Base-by-base conservation (phyloP, 2,797 vertebrate genomes). In the Myioborus miniatus region DNA sequence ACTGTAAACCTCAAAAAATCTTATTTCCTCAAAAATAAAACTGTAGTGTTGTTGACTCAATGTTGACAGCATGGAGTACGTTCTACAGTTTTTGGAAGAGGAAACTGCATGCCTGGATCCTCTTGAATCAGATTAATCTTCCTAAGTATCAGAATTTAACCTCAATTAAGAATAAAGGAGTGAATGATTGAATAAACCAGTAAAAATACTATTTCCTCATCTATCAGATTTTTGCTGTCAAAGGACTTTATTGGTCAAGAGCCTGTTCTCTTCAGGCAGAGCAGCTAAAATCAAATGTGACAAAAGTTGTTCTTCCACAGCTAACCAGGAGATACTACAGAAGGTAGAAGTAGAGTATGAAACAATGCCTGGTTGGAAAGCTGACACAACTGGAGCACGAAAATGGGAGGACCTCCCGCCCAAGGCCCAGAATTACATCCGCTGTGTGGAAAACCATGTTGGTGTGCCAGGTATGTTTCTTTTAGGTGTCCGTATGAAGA, bases 271-370 rank as follows among this genome's bases (percentile, higher is more conserved):
- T 65, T 53, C 46, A 62, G 32, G 39, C 52, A 63, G 17, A 93
- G 8, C 34, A 74, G 11, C 55, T 71, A 68, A 70, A 92, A 62
- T 80, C 20, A 69, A 27, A 43, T 41, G n/a, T 78, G 47, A 63
- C 52, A 67, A 87, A 89, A 82, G 37, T 47, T 83, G 8, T 62
- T 87, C 39, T 77, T 83, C 71, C 64, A 43, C 93, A 99, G 99
- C 99, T 76, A 99, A 99, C 97, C 98, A 99, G 98, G 99, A 99
- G 84, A 98, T 99, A 67, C 97, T 99, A 70, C 99, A 99, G 72
- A 99, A 99, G 97, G 99, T 99, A 32, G 99, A 99, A 95, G 99
- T 99, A 50, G 99, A 99, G 59, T 99, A 99, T 27, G 99, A 99
- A 94, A 99, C 98, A 2, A 99, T 99, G 97, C 99, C 99, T 7